phyloP scores from a whole-genome alignment of 1,140 invertebrate species.

The Bombus affinis region DNA sequence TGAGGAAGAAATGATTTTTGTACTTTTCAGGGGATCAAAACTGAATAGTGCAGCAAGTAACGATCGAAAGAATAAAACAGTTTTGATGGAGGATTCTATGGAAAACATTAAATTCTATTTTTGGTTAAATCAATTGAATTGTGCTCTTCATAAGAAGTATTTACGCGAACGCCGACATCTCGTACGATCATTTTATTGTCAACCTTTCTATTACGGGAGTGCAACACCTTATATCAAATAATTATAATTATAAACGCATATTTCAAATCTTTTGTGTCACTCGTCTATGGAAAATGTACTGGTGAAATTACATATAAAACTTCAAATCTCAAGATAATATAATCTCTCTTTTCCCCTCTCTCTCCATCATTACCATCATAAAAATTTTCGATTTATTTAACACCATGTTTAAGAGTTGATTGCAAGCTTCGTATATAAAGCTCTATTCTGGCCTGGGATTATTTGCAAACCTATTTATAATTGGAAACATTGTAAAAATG shows the following conservation, averaged over 20 bases:
- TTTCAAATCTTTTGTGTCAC: background rate
- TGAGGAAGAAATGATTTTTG: background rate
- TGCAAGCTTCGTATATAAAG: too few relatives aligned
- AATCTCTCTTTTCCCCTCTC: too few relatives aligned
- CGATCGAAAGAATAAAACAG: background rate
- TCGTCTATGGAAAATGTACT: background rate
- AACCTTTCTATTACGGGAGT: constrained; percentile 62
- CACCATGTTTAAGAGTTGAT: too few relatives aligned
- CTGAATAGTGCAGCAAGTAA: background rate
- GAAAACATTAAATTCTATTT: constrained; percentile 31
- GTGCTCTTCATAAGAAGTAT: constrained; percentile 63
- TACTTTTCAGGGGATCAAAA: background rate
- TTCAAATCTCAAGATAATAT: background rate
- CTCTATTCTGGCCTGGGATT: too few relatives aligned
- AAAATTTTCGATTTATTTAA: too few relatives aligned
- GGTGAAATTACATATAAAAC: background rate
- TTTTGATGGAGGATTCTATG: background rate
- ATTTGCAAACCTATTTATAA: too few relatives aligned
- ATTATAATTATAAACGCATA: background rate
- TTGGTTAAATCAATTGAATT: constrained; percentile 65
- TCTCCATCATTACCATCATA: too few relatives aligned
- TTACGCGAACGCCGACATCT: constrained; percentile 59
- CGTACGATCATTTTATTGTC: constrained; percentile 64
- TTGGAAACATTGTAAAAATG: too few relatives aligned
- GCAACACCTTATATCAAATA: constrained; percentile 9